Conservation (phyloP, 2,797 vertebrate species). For the Enteromius trimaculatus region DNA sequence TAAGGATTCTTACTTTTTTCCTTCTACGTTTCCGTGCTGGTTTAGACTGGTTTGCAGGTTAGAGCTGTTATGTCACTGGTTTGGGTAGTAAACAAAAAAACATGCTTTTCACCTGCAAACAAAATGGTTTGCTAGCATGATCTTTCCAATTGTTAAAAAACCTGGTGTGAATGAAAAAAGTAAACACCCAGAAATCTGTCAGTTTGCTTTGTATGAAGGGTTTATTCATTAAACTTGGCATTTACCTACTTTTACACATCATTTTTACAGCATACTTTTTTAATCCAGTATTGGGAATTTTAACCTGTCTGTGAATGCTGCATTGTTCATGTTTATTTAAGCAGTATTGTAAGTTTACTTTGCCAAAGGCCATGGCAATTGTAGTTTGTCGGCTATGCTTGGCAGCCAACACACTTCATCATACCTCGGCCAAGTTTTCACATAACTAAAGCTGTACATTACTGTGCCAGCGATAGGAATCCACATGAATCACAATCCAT, state of each 20-base stretch:
- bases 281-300: background rate
- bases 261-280: background rate
- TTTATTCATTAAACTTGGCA: background rate
- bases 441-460: constrained; percentile 30
- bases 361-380: constrained; percentile 2
- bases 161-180: background rate
- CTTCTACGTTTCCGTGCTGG: background rate
- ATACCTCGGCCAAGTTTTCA: constrained; percentile 32
- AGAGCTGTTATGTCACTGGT: background rate
- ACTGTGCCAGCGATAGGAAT: constrained; percentile 46
- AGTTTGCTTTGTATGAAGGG: background rate
- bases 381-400: constrained; percentile 25
- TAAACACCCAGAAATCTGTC: background rate
- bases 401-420: background rate
- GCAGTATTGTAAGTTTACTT: background rate
- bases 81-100: background rate
- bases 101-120: background rate
- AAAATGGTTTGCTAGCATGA: background rate
- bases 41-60: constrained; percentile 2
- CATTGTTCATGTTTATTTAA: constrained; percentile 12
- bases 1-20: background rate
- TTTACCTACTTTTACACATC: background rate
- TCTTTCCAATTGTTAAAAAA: background rate
- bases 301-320: background rate
- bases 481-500: constrained; percentile 26